phyloP scores from a whole-genome alignment of 2,113 vertebrate species.

The Perognathus longimembris region DNA sequence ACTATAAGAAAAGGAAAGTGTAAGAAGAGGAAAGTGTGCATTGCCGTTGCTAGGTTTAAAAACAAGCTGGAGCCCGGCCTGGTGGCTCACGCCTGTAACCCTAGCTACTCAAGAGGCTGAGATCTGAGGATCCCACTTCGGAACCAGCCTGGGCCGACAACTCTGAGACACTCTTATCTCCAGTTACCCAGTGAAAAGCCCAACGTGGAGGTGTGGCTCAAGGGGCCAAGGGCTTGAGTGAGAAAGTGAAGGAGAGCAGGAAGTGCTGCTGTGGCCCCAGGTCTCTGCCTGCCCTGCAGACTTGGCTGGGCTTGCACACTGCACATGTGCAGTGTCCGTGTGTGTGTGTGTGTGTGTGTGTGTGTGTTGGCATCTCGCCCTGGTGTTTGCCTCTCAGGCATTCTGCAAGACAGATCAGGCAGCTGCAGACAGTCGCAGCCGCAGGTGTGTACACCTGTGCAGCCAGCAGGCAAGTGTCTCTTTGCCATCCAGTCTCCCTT shows the following conservation, averaged over 20 bases:
- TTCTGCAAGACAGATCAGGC: background rate
- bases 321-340: too few relatives aligned
- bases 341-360: too few relatives aligned
- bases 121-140: too few relatives aligned
- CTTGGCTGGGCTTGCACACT: rapidly evolving
- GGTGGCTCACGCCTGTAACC: background rate
- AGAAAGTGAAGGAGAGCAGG: too few relatives aligned
- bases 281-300: rapidly evolving
- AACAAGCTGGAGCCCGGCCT: background rate
- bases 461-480: background rate
- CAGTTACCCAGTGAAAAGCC: too few relatives aligned
- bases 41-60: conserved; percentile 55
- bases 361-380: background rate
- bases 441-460: background rate
- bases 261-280: too few relatives aligned
- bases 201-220: too few relatives aligned
- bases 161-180: too few relatives aligned
- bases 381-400: rapidly evolving
- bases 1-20: conserved; percentile 18
- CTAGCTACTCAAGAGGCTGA: background rate
- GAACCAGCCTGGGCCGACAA: too few relatives aligned
- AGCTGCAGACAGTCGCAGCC: background rate
- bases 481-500: background rate
- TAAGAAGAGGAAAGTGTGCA: background rate
- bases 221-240: too few relatives aligned